phyloP scores from a whole-genome alignment of 2,797 vertebrate species.

The Sus cebifrons region DNA sequence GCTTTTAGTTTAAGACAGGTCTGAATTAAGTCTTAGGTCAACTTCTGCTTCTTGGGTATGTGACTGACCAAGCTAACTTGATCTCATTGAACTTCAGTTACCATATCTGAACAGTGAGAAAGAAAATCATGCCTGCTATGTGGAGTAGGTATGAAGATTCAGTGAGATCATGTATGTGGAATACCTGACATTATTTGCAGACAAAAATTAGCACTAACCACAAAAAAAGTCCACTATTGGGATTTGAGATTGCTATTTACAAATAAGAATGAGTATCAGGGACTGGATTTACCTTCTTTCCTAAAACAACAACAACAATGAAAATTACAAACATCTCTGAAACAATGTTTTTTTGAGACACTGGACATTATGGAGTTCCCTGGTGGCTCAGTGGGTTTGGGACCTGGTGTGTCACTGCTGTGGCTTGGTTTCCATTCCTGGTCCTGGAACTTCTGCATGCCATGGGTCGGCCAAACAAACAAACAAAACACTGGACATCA shows the following conservation, averaged over 20 bases:
- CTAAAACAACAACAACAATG: background rate
- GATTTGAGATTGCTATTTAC: background rate
- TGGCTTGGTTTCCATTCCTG: no score
- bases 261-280: background rate
- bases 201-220: background rate
- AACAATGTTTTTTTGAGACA: constrained; percentile 8
- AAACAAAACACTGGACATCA: no score
- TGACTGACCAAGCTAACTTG: background rate
- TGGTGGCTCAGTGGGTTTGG: no score
- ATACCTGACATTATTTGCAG: background rate
- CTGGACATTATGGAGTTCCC: background rate
- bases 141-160: background rate
- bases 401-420: no score
- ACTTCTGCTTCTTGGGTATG: background rate
- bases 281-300: background rate
- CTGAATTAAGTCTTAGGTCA: background rate
- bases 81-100: background rate
- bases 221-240: background rate
- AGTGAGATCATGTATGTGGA: background rate
- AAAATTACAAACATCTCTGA: background rate
- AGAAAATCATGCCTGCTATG: background rate
- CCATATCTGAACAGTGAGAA: background rate
- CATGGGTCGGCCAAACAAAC: no score
- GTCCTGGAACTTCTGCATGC: no score
- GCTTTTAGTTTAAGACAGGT: background rate